Evolutionary conservation across 2,888 invertebrate genomes (phyloP), one percentile per base, ranked within the genome.

Genomic region (Pyrgus malvae): DNA sequence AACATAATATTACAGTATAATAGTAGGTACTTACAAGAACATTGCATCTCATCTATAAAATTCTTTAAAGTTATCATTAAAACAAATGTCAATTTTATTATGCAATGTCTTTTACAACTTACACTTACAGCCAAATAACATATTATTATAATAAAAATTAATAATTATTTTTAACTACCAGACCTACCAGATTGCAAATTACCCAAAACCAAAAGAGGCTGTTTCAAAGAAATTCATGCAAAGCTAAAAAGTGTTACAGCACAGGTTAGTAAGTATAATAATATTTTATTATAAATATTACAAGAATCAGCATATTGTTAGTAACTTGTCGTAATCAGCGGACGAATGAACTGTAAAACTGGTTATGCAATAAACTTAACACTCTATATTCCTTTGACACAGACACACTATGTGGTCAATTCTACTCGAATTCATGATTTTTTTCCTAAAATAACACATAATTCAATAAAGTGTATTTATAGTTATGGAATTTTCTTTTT

Each of bases 151-250:
- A 37, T 37, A 16, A 3, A 17, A 31, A 27, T 19, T n/a, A 6
- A n/a, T n/a, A n/a, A n/a, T n/a, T n/a, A n/a, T n/a, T n/a, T n/a
- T n/a, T n/a, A n/a, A n/a, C n/a, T n/a, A n/a, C n/a, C n/a, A n/a
- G n/a, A n/a, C n/a, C 35, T 27, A 44, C 60, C 55, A 65, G 59
- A 59, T 62, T 50, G 56, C 62, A 61, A 60, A 60, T 56, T 57
- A 59, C 57, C 61, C 62, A 60, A 55, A 81, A 85, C 86, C 86
- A 89, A 90, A 90, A 89, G 90, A 90, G 90, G 90, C 91, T 91
- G 91, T 91, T 90, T 88, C 86, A 81, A 80, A 78, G 61, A 73
- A 67, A 70, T 72, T 62, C 85, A 84, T 84, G 85, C 89, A 82
- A 83, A 85, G 82, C 80, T 72, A 63, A 61, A 64, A 63, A 54